Evolutionary conservation across 1,140 invertebrate genomes (phyloP).

Genomic region (Oncopodura yosiiana): DNA sequence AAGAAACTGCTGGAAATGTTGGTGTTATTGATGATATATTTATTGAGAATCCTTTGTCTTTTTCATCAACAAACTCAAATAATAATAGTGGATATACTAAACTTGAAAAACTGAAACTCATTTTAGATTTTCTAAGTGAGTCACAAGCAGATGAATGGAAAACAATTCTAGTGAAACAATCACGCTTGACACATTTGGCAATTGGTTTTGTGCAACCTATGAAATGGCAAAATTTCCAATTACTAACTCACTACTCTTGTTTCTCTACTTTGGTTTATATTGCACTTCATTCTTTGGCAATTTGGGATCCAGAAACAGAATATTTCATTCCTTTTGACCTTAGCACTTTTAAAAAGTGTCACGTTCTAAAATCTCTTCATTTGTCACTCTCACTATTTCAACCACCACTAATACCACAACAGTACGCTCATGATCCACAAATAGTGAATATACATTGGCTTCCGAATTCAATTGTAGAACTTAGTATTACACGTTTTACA

Average conservation of each 20-base stretch:
- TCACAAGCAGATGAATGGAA: not conserved
- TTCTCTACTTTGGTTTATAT: not conserved
- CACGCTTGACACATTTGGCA: not conserved
- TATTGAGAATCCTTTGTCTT: not conserved
- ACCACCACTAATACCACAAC: not conserved
- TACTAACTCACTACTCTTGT: not conserved
- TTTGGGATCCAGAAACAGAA: too few relatives aligned
- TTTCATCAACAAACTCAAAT: not conserved
- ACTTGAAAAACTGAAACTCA: not conserved
- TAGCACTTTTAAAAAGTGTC: not conserved
- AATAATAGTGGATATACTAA: not conserved
- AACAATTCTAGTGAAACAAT: not conserved
- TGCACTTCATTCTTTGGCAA: not conserved
- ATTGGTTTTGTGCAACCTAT: conserved; percentile 1
- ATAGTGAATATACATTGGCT: not conserved
- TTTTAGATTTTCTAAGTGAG: not conserved
- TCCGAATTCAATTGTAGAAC: not conserved
- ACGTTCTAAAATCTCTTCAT: conserved; percentile 4
- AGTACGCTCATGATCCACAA: not conserved
- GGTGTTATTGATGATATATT: not conserved
- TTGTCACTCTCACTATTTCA: conserved; percentile 4
- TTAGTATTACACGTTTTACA: conserved; percentile 3
- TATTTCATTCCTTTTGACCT: conserved; percentile 5
- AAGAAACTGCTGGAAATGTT: not conserved
- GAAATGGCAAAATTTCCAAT: not conserved